These are phyloP conservation scores for Pomatorhinus ruficollis DNA, from an alignment of 2,113 vertebrate genomes.

Conservation along the genomic window DNA sequence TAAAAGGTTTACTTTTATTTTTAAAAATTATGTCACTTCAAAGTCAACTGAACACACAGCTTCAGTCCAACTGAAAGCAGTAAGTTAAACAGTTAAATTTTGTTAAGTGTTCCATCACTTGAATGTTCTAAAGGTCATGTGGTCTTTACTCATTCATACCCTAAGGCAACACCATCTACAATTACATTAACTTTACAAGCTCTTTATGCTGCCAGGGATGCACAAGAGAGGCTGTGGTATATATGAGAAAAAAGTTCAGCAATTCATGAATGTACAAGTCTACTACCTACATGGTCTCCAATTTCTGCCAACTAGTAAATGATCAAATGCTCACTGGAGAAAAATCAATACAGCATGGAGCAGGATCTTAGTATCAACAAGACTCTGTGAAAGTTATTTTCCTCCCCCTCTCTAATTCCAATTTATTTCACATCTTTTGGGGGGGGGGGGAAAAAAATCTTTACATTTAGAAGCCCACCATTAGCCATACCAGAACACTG, in stretches of 20 bases:
- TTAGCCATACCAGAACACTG: background rate
- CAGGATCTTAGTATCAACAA: background rate
- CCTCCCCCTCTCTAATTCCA: background rate
- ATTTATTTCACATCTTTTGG: background rate
- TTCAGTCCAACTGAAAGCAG: background rate
- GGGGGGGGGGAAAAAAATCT: accelerated
- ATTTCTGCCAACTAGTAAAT: background rate
- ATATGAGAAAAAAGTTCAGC: background rate
- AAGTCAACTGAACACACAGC: background rate
- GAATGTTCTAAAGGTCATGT: background rate
- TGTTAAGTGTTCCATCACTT: background rate
- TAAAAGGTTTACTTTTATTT: background rate
- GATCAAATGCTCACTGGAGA: background rate
- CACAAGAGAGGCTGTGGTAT: background rate
- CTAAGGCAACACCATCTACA: background rate
- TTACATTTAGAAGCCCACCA: background rate
- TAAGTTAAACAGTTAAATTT: background rate
- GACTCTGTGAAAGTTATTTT: background rate
- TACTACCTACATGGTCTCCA: background rate
- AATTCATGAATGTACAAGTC: background rate
- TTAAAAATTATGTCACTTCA: background rate
- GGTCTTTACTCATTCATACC: background rate
- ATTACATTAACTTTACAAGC: background rate
- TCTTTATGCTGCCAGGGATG: background rate
- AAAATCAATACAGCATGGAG: background rate